Evolutionary conservation across 2,113 vertebrate species (phyloP).

Genomic region (Burhinus bistriatus): DNA sequence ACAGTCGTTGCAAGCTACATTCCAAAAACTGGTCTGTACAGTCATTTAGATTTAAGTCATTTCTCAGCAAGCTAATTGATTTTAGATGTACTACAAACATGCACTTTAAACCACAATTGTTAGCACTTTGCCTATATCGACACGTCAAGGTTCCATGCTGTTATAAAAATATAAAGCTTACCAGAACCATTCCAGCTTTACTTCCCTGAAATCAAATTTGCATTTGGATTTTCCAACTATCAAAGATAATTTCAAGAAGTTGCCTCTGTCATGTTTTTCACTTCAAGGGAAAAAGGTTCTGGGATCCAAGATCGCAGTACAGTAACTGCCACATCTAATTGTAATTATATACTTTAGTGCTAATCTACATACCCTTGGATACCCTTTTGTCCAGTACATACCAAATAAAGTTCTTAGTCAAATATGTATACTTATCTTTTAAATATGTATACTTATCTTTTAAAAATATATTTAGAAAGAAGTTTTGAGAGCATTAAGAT

Average conservation of each 20-base stretch:
- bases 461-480: neutral
- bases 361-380: neutral
- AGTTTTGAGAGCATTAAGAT: neutral
- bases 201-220: neutral
- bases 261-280: neutral
- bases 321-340: neutral
- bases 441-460: neutral
- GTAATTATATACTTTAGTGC: neutral
- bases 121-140: neutral
- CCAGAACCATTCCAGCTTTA: neutral
- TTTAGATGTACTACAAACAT: neutral
- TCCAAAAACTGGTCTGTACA: neutral
- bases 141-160: neutral
- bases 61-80: neutral
- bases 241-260: neutral
- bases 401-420: neutral
- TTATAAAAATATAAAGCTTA: neutral
- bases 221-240: neutral
- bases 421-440: neutral
- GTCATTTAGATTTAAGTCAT: neutral
- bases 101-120: neutral
- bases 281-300: neutral
- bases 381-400: neutral
- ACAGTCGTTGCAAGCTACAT: neutral
- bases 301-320: neutral